Evolutionary conservation across 2,888 invertebrate species (phyloP).

Genomic region (Itoplectis maculator): DNA sequence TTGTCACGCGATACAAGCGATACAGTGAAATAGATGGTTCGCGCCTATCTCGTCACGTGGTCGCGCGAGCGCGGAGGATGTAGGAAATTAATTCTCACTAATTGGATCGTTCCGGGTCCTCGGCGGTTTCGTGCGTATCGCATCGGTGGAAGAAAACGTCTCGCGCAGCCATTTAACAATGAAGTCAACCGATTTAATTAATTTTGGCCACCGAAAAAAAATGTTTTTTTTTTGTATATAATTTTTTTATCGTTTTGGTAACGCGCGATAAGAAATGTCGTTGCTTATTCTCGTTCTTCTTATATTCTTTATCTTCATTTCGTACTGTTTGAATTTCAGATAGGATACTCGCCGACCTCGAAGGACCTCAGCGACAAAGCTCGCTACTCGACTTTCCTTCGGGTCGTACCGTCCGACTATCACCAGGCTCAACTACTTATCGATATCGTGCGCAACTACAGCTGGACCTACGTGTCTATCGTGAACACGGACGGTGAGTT

Average conservation of each 20-base stretch:
- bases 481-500: constrained; percentile 90
- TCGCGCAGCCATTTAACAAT: constrained; percentile 24
- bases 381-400: constrained; percentile 90
- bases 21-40: constrained; percentile 32
- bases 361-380: constrained; percentile 91
- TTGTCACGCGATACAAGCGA: background rate
- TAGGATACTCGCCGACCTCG: constrained; percentile 92
- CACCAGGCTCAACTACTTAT: constrained; percentile 91
- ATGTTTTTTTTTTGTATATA: background rate
- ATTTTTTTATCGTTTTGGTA: background rate
- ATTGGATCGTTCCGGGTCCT: constrained; percentile 43
- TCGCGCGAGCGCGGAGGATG: constrained; percentile 3
- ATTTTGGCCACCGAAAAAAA: background rate
- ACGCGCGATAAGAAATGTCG: background rate
- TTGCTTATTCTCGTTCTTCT: background rate
- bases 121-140: constrained; percentile 13
- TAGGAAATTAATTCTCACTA: constrained; percentile 57
- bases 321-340: constrained; percentile 86
- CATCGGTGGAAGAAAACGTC: constrained; percentile 15
- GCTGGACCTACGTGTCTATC: constrained; percentile 93
- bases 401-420: constrained; percentile 92
- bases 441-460: constrained; percentile 88
- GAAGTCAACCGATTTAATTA: constrained; percentile 35
- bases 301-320: background rate
- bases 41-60: constrained; percentile 17